Evolutionary conservation across 2,888 invertebrate species (phyloP), one percentile per base, ranked within the genome.

Genomic region (Eustalomyia histrio): DNA sequence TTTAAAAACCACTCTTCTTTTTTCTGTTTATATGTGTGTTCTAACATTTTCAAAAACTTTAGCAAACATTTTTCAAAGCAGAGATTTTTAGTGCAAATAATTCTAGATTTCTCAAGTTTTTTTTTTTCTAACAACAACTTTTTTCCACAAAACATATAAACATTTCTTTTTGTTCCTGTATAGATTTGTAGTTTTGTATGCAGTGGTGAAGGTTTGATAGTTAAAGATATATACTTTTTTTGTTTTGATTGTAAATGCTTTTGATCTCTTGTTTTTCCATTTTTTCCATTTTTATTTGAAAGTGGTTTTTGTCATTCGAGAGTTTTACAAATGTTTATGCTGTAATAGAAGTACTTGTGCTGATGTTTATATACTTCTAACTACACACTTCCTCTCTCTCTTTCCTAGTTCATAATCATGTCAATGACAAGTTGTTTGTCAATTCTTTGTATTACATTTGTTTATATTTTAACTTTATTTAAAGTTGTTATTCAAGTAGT

Each of bases 391-490:
- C 21, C 29, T 6, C 4, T 29, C 29, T 29, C 29, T 7, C 29
- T 29, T 29, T 3, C 29, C 29, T 29, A 29, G 29, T 29, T 29
- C 53, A 64, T 76, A 71, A 67, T 74, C 76, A 65, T 80, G 73
- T 78, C 83, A 75, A 75, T 84, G 83, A 85, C 86, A 85, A 85
- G 86, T 84, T 85, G 84, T 87, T 88, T 87, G 86, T 86, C 87
- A 87, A 87, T 86, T 87, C 84, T 73, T 74, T 82, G 75, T 76
- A 61, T 72, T 75, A 69, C 71, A 80, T 84, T 82, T 84, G 82
- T 84, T 82, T 82, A 82, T 79, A 83, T 83, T 84, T 82, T 81
- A 76, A 80, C 82, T 83, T 76, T 83, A 79, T 83, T 84, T 82
- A 83, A 80, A 72, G 71, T 79, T 83, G 3, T 63, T 76, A 82